Evolutionary conservation across 2,113 vertebrate species (phyloP), one percentile per base, ranked within the genome.

Genomic region (Balaeniceps rex): DNA sequence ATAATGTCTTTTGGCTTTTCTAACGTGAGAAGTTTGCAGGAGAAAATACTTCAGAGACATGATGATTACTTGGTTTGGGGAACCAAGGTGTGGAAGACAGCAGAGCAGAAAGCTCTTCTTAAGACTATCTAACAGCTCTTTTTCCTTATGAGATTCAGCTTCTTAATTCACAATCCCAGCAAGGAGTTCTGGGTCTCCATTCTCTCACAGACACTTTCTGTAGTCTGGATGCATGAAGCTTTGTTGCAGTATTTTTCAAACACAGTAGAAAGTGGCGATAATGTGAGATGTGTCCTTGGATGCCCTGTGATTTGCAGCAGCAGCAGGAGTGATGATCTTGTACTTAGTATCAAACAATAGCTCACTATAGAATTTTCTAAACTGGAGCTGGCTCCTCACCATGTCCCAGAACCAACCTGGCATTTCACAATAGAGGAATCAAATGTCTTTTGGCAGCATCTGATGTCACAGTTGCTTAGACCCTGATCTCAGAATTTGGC

Each of bases 351-450:
- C 72, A 93, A 74, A 94, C 87, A 91, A 74, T 90, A 95, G 82
- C 65, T 93, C 77, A 72, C 58, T 94, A 80, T 69, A 97, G 70
- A 94, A 94, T 95, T 92, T 95, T 86, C 70, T 77, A 54, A 90
- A 94, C 92, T 77, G 19, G 28, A 72, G 6, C 25, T 90, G 96
- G 66, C 74, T 92, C 95, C 77, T 95, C 42, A 87, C 75, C 46
- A 91, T 93, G 88, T 90, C 72, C 91, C 72, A 93, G 72, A 85
- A 95, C 72, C 94, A 96, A 96, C 74, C 87, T 97, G 96, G 49
- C 79, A 94, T 97, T 97, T 97, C 94, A 94, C 93, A 95, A 91
- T 36, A 95, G 96, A 83, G 69, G 63, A 96, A 94, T 92, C 91
- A 96, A 94, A 96, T 91, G 40, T 87, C 82, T 78, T 96, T 96